Conservation (phyloP, 1,140 invertebrate species). For the Drosophila dunni region DNA sequence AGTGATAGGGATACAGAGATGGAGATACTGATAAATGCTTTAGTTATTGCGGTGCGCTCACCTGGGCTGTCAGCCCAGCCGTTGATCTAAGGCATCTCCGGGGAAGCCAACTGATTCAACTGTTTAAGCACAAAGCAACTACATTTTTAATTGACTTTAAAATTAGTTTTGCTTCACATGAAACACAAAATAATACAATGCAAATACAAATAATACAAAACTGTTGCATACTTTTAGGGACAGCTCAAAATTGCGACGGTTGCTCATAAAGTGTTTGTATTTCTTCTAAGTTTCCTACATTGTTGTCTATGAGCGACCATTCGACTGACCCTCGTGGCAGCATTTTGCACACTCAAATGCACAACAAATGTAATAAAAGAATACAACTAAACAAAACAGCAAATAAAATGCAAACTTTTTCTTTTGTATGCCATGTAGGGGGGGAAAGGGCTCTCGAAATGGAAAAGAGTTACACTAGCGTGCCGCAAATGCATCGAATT, state of each 20-base stretch:
- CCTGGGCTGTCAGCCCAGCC: constrained; percentile 7
- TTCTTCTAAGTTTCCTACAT: background rate
- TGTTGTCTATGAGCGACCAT: background rate
- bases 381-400: constrained; percentile 58
- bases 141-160: constrained; percentile 76
- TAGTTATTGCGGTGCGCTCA: constrained; percentile 5
- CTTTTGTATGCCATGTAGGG: constrained; percentile 38
- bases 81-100: constrained; percentile 14
- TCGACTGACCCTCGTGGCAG: constrained; percentile 13
- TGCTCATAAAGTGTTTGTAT: background rate
- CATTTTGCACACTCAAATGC: constrained; percentile 58
- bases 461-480: constrained; percentile 4
- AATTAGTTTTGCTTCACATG: constrained; percentile 65
- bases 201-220: constrained; percentile 44
- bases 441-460: constrained; percentile 1
- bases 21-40: constrained; percentile 1
- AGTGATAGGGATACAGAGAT: too few relatives aligned
- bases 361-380: constrained; percentile 64
- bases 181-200: constrained; percentile 40
- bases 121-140: constrained; percentile 15
- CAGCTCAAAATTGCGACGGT: constrained; percentile 1
- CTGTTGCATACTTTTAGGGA: constrained; percentile 14
- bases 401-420: constrained; percentile 70
- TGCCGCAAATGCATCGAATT: constrained; percentile 54
- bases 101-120: constrained; percentile 21